phyloP scores from a whole-genome alignment of 2,888 invertebrate genomes.

The Plagiodera versicolora region DNA sequence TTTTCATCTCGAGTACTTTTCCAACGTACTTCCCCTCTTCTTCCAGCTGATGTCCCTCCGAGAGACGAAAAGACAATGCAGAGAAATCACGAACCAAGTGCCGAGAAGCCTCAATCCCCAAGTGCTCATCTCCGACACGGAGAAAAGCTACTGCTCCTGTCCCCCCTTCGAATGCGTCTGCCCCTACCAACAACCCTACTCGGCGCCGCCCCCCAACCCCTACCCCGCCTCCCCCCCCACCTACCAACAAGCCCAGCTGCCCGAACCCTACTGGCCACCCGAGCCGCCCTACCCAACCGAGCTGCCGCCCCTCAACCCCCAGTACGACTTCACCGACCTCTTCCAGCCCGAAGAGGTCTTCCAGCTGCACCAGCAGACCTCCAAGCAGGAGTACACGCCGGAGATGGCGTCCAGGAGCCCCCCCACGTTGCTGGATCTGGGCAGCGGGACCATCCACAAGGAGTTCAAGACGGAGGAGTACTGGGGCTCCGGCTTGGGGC shows the following conservation, averaged over 20 bases:
- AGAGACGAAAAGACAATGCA: conserved; percentile 58
- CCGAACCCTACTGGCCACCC: conserved; percentile 53
- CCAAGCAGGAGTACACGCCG: conserved; percentile 63
- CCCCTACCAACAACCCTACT: conserved; percentile 51
- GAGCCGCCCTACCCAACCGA: conserved; percentile 50
- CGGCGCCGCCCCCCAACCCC: too few species aligned
- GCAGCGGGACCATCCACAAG: conserved; percentile 69
- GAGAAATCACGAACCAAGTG: conserved; percentile 49
- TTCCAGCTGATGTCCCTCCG: conserved; percentile 60
- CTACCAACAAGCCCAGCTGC: conserved; percentile 43
- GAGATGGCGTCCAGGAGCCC: conserved; percentile 63
- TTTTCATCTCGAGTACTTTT: too few species aligned
- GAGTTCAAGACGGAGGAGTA: conserved; percentile 64
- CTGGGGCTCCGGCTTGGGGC: conserved; percentile 61
- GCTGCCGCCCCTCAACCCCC: conserved; percentile 49
- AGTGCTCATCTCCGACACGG: conserved; percentile 68
- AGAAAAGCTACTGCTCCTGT: conserved; percentile 71
- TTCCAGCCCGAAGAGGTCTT: conserved; percentile 79
- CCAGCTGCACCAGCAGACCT: conserved; percentile 71
- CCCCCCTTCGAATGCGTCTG: conserved; percentile 77
- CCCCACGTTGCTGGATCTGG: conserved; percentile 71
- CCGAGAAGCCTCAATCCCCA: conserved; percentile 53
- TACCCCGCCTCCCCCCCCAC: conserved; percentile 24
- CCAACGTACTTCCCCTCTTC: conserved; percentile 24
- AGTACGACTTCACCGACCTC: conserved; percentile 68